phyloP scores from a whole-genome alignment of 2,888 invertebrate genomes.

The Graphium colonna region DNA sequence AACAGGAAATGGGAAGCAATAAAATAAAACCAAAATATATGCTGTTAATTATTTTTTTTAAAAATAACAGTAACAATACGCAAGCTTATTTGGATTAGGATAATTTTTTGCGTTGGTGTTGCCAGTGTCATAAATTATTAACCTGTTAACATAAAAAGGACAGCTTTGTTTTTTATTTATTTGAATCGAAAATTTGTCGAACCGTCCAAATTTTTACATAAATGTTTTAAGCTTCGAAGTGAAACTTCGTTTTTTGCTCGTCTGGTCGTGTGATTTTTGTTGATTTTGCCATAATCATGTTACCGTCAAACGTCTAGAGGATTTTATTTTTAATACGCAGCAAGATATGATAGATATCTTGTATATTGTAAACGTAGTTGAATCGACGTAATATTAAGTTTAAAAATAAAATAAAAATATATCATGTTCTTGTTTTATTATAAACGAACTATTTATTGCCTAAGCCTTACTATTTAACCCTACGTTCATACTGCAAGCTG shows the following conservation, averaged over 20 bases:
- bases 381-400: conserved; percentile 7
- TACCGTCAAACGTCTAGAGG: conserved; percentile 17
- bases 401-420: conserved; percentile 13
- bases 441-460: too few relatives aligned
- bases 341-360: conserved; percentile 5
- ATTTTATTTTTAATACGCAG: conserved; percentile 11
- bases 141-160: too few relatives aligned
- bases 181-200: not conserved
- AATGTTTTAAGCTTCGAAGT: conserved; percentile 14
- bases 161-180: not conserved
- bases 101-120: too few relatives aligned
- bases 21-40: too few relatives aligned
- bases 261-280: conserved; percentile 9
- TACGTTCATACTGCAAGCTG: too few relatives aligned
- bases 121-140: too few relatives aligned
- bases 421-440: conserved; percentile 8
- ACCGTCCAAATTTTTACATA: conserved; percentile 3
- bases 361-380: conserved; percentile 14
- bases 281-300: conserved; percentile 14
- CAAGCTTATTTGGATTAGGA: too few relatives aligned
- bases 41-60: too few relatives aligned
- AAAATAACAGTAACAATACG: too few relatives aligned
- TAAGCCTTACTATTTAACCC: too few relatives aligned
- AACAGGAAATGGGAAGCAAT: too few relatives aligned
- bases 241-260: conserved; percentile 14